Percentiles rank a stretch among this genome's conserved stretches.
Conservation (phyloP, 1,140 invertebrate species). For the Subanguina moxae region DNA sequence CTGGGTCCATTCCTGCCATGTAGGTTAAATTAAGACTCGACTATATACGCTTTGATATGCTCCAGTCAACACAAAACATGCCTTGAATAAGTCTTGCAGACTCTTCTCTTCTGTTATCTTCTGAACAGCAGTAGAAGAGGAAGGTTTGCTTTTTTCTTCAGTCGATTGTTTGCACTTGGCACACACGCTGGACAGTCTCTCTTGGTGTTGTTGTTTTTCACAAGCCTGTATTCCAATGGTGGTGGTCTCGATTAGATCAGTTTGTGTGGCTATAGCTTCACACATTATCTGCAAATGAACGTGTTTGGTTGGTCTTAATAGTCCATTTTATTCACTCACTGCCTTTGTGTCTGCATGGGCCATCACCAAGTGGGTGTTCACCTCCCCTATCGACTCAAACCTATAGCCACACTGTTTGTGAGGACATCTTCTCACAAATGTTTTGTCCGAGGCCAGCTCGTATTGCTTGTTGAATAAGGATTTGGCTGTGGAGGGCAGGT, state of each 20-base stretch:
- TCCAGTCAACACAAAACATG: background rate
- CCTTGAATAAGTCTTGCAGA: slow-evolving; percentile 7
- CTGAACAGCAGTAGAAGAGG: background rate
- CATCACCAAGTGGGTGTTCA: slow-evolving; percentile 37
- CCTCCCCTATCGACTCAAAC: slow-evolving; percentile 18
- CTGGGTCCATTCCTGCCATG: too few relatives aligned
- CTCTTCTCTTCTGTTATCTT: background rate
- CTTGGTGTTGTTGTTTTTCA: slow-evolving; percentile 7
- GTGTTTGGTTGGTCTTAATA: slow-evolving; percentile 10
- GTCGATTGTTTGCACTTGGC: slow-evolving; percentile 14
- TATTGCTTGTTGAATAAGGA: slow-evolving; percentile 6
- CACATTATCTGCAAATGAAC: slow-evolving; percentile 17
- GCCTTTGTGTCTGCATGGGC: slow-evolving; percentile 25
- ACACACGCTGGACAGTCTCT: slow-evolving; percentile 7
- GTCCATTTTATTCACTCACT: slow-evolving; percentile 10
- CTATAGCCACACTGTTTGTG: slow-evolving; percentile 37
- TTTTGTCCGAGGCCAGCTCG: background rate
- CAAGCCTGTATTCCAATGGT: slow-evolving; percentile 9
- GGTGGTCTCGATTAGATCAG: background rate
- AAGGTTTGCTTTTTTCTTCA: background rate
- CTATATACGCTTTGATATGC: too few relatives aligned
- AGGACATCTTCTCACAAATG: slow-evolving; percentile 22
- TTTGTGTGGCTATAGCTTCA: slow-evolving; percentile 31
- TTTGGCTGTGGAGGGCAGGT: background rate
- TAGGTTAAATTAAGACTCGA: too few relatives aligned